These are phyloP conservation scores for Bettongia penicillata DNA, from an alignment of 2,113 vertebrate genomes.

Conservation along the genomic window DNA sequence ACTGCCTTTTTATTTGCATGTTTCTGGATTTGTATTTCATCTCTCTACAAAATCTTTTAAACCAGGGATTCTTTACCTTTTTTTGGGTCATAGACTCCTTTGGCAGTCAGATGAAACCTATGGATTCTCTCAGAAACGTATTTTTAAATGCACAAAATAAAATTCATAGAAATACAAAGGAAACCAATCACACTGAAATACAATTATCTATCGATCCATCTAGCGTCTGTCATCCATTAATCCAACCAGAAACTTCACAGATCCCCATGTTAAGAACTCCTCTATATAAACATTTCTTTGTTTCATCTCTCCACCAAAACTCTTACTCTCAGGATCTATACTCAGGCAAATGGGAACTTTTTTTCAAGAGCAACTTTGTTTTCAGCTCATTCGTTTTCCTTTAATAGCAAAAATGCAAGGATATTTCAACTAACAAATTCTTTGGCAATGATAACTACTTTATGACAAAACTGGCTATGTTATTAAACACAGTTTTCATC, in stretches of 20 bases:
- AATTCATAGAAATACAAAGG: neutral
- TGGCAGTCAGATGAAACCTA: neutral
- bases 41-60: slow-evolving; percentile 23
- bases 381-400: neutral
- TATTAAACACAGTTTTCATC: neutral
- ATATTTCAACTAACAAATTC: neutral
- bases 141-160: neutral
- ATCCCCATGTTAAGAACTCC: neutral
- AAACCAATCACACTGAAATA: neutral
- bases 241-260: neutral
- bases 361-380: neutral
- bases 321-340: neutral
- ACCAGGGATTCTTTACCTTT: neutral
- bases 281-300: neutral
- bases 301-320: neutral
- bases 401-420: slow-evolving; percentile 9
- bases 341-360: neutral
- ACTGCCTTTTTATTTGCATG: neutral
- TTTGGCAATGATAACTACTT: neutral
- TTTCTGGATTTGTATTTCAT: slow-evolving; percentile 23
- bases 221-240: too few relatives aligned
- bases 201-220: neutral
- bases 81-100: neutral
- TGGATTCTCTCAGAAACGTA: neutral
- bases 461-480: neutral